Conservation (phyloP, 2,888 invertebrate genomes). For the Entomobrya multifasciata region DNA sequence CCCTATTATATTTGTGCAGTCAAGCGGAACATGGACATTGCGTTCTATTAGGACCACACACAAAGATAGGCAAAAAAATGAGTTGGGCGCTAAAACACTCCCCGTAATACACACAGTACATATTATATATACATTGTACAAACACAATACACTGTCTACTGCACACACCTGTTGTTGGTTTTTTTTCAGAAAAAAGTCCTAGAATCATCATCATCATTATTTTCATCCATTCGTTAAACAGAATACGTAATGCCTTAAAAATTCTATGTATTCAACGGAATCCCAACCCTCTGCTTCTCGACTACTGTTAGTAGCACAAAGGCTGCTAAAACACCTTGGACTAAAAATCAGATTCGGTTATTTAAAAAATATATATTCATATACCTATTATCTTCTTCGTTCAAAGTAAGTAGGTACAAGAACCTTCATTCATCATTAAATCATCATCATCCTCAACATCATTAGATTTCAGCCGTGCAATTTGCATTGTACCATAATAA, state of each 20-base stretch:
- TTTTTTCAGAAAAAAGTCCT: constrained; percentile 1
- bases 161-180: constrained; percentile 52
- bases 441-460: constrained; percentile 31
- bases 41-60: too few relatives aligned
- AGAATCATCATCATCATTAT: constrained; percentile 25
- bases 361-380: constrained; percentile 30
- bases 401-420: background rate
- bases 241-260: constrained; percentile 41
- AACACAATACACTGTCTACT: background rate
- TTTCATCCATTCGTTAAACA: background rate
- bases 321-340: background rate
- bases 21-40: too few relatives aligned
- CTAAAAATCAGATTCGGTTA: constrained; percentile 31
- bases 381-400: background rate
- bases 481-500: constrained; percentile 30
- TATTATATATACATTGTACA: too few relatives aligned
- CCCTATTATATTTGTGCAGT: too few relatives aligned
- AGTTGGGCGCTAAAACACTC: too few relatives aligned
- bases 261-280: constrained; percentile 5
- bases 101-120: too few relatives aligned
- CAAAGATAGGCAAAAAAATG: too few relatives aligned
- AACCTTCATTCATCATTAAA: constrained; percentile 30
- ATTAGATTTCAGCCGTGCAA: background rate
- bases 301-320: background rate
- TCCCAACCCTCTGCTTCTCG: background rate